These are phyloP conservation scores for Gallinago undulata DNA, from an alignment of 2,113 vertebrate species.

Conservation along the genomic window DNA sequence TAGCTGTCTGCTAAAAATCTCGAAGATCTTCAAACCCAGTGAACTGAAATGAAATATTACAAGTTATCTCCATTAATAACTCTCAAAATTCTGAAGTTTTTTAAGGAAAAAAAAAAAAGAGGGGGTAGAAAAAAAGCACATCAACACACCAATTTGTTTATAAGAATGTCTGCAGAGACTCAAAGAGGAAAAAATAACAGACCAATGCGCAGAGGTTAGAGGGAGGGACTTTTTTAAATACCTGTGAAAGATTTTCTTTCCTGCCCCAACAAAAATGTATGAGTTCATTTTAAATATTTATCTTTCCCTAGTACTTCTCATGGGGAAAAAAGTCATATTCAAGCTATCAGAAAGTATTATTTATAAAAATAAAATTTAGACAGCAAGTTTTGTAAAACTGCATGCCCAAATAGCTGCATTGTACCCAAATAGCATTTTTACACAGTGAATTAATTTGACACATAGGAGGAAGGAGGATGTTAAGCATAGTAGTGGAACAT, in stretches of 20 bases:
- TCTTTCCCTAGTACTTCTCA: not conserved
- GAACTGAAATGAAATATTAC: not conserved
- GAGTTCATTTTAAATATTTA: not conserved
- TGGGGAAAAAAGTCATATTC: not conserved
- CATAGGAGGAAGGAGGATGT: not conserved
- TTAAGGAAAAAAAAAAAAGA: too few relatives aligned
- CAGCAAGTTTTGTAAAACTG: not conserved
- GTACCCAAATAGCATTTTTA: not conserved
- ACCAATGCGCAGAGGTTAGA: not conserved
- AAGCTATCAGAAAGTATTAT: not conserved
- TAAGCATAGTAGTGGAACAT: not conserved
- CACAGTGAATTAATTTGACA: not conserved
- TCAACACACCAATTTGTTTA: not conserved
- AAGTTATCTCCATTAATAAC: not conserved
- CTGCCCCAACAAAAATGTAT: not conserved
- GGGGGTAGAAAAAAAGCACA: accelerated
- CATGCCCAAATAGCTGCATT: not conserved
- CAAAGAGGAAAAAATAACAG: not conserved
- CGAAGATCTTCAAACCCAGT: not conserved
- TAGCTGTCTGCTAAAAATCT: not conserved
- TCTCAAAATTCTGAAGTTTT: not conserved
- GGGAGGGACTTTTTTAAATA: not conserved
- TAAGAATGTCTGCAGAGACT: not conserved
- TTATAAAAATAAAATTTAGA: not conserved
- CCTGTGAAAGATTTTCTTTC: not conserved